Evolutionary conservation across 2,888 invertebrate species (phyloP).

Genomic region (Odontothrips loti): DNA sequence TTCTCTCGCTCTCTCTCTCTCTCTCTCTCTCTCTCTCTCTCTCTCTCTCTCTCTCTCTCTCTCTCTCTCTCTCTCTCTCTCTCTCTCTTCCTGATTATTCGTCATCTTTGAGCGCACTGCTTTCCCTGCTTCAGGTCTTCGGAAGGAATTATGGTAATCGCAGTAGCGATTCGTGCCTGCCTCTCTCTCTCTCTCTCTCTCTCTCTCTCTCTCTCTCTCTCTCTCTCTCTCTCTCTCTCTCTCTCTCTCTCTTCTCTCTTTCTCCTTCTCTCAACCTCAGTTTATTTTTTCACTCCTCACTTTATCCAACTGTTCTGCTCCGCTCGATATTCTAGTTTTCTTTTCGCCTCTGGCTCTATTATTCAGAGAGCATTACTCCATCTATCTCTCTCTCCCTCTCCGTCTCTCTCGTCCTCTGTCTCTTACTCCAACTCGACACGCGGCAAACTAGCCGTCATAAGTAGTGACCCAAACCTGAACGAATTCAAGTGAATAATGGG

Average conservation of each 20-base stretch:
- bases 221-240: not conserved
- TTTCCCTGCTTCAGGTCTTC: slow-evolving; percentile 4
- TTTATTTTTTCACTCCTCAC: not conserved
- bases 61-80: not conserved
- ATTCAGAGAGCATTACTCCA: not conserved
- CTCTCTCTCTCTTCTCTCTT: not conserved
- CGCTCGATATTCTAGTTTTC: not conserved
- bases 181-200: not conserved
- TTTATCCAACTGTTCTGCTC: not conserved
- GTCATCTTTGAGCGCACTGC: not conserved
- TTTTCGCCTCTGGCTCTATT: no score
- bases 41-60: not conserved
- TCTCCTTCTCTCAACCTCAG: no score
- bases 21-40: not conserved
- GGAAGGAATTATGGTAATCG: slow-evolving; percentile 16
- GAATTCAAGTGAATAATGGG: no score
- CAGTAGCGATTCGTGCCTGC: not conserved
- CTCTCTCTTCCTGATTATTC: slow-evolving; percentile 1
- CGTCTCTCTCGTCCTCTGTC: not conserved
- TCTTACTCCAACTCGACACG: not conserved
- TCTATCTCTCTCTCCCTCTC: slow-evolving; percentile 6
- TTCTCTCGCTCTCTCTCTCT: not conserved
- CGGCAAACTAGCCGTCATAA: no score
- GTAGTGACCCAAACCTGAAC: no score
- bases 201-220: not conserved